phyloP scores from a whole-genome alignment of 1,140 invertebrate genomes.

The Drosophila repleta region DNA sequence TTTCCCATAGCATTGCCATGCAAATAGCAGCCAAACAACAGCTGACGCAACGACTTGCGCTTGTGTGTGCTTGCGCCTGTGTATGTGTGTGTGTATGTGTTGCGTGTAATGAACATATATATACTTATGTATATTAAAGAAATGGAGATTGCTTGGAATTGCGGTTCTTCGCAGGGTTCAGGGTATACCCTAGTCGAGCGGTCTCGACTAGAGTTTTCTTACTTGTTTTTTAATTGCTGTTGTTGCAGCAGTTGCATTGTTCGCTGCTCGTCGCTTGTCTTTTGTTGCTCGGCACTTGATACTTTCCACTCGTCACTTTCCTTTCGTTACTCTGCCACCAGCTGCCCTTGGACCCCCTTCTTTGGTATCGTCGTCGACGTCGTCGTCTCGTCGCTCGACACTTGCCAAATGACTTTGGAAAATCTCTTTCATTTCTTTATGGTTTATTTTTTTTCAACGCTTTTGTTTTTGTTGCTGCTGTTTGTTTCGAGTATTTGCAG shows the following conservation, averaged over 20 bases:
- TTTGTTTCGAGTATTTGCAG: slow-evolving; percentile 47
- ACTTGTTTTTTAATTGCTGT: slow-evolving; percentile 30
- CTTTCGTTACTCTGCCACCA: slow-evolving; percentile 9
- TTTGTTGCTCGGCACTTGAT: slow-evolving; percentile 1
- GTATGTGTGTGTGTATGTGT: no score
- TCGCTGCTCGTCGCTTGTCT: neutral
- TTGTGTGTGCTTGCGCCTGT: no score
- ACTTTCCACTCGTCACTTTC: slow-evolving; percentile 10
- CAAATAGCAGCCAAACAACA: no score
- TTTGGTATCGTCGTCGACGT: neutral
- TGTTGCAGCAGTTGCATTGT: slow-evolving; percentile 29
- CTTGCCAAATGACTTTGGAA: slow-evolving; percentile 42
- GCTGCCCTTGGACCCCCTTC: neutral
- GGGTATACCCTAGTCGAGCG: no score
- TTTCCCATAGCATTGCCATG: no score
- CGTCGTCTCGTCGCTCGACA: slow-evolving; percentile 1
- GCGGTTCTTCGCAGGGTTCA: no score
- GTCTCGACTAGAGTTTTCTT: no score
- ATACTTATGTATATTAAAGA: no score
- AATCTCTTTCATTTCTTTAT: slow-evolving; percentile 49
- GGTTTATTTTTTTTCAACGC: slow-evolving; percentile 11
- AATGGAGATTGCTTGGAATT: no score
- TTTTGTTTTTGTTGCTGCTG: slow-evolving; percentile 24
- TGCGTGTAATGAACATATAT: no score
- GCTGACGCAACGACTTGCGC: no score